A percentile compares a stretch with the other conserved stretches of the same genome.
Conservation (phyloP, 2,797 vertebrate genomes). For the Pogonophryne albipinna region DNA sequence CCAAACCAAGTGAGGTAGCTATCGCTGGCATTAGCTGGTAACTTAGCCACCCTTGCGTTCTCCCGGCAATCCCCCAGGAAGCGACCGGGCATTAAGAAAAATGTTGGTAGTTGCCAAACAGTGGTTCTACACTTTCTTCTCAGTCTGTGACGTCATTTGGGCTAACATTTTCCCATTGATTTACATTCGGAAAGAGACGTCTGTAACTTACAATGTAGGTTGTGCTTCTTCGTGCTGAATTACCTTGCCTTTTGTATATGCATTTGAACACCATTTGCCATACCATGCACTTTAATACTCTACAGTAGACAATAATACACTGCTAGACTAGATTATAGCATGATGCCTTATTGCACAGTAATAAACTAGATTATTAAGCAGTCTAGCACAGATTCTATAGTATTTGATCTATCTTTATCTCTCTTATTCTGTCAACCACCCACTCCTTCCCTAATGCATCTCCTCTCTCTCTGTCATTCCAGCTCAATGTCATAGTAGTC, state of each 20-base stretch:
- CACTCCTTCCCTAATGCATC: conserved; percentile 11
- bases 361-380: background rate
- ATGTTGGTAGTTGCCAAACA: too few species aligned
- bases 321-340: background rate
- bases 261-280: too few species aligned
- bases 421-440: conserved; percentile 20
- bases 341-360: background rate
- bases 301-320: background rate
- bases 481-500: conserved; percentile 4
- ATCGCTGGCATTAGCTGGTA: too few species aligned
- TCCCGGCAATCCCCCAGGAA: too few species aligned
- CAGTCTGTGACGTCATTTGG: too few species aligned
- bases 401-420: conserved; percentile 9
- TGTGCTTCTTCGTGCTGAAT: background rate
- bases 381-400: background rate
- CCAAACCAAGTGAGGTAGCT: too few species aligned
- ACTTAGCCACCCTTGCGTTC: too few species aligned
- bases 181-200: background rate
- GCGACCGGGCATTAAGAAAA: too few species aligned
- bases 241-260: background rate
- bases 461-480: conserved; percentile 19
- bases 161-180: too few species aligned
- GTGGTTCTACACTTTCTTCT: too few species aligned
- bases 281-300: background rate
- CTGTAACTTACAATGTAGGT: background rate